Base-by-base conservation (phyloP, 2,113 vertebrate genomes). In the Zosterops pallidus region DNA sequence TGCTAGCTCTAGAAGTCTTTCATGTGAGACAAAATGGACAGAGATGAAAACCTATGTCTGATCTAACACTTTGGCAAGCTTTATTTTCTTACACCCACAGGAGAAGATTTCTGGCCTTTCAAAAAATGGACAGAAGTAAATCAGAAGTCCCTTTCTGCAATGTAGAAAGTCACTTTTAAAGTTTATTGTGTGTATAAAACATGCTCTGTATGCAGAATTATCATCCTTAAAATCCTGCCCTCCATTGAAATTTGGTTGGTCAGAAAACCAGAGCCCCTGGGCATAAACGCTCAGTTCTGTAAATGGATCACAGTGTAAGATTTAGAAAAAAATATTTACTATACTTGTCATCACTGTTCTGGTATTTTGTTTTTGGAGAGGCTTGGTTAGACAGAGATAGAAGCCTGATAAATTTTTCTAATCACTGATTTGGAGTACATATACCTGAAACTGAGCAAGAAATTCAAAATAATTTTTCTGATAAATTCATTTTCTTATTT, bases 11-110 rank as follows among this genome's bases (percentile, higher is more conserved):
- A 92, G 57, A 90, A 95, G 83, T 81, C 94, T 96, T 94, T 96
- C 93, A 97, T 94, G 95, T 96, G 72, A 94, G 85, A 91, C 74
- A 93, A 97, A 96, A 95, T 93, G 90, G 80, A 88, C 57, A 83
- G 88, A 96, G 90, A 93, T 95, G 89, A 96, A 94, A 96, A 88
- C 89, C 33, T 41, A 29, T 14, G 12, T 80, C 85, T 96, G 84
- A 94, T 89, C 89, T 86, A 87, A 78, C 1, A 24, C 65, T 94
- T 90, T 6, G 2, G 69, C 65, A 90, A 94, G 85, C 69, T 93
- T 49, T 88, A 57, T 94, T 92, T 94, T 96, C 83, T 90, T 90
- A 64, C 64, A 93, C 64, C 76, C 86, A 64, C 88, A 94, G 86
- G 83, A 93, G 72, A 94, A 88, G 76, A 96, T 86, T 93, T 89